Base-by-base conservation (phyloP, 2,113 vertebrate species). In the Quiscalus mexicanus region DNA sequence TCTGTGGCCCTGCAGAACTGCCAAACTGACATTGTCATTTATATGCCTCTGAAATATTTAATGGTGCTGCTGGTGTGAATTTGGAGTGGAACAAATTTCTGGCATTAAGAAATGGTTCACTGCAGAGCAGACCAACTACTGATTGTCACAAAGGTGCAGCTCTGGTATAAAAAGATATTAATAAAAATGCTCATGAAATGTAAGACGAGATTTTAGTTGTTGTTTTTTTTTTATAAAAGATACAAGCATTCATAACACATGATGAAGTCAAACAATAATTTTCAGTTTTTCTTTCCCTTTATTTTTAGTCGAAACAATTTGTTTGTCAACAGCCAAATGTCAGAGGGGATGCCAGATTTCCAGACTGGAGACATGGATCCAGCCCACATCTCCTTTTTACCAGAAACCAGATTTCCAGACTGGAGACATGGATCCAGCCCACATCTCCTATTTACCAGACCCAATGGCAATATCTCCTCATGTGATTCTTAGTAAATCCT, bases 191-290 rank as follows among this genome's bases (percentile, higher is more conserved):
- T 69, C 22, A 39, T 39, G 23, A 82, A 78, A 82, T 12, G 9
- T 0, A 42, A 62, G 6, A 69, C 0, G 0, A 35, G 11, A 35
- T 21, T 64, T 13, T n/a, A 6, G 6, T n/a, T 31, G 2, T 22
- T 16, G 3, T 13, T 6, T 39, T 13, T 33, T 3, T 33, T 30
- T 65, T 42, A 69, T 39, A 58, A 44, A 74, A 64, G 6, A 55
- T 10, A 31, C 7, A 77, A 42, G 10, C 5, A 33, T 50, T 78
- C 12, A 3, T 27, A 28, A 7, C 16, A 21, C 12, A 55, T 5
- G 5, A 78, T 56, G 14, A 78, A 56, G 11, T 25, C 60, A 88
- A 65, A 5, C 13, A 56, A 33, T 30, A 55, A 41, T 33, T 81
- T 77, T 58, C 41, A 77, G 28, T 19, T 15, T 27, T 53, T 7